A percentile compares a stretch with the other conserved stretches of the same genome.
These are phyloP conservation scores for Geococcyx californianus DNA, from an alignment of 2,113 vertebrate species.

Conservation along the genomic window DNA sequence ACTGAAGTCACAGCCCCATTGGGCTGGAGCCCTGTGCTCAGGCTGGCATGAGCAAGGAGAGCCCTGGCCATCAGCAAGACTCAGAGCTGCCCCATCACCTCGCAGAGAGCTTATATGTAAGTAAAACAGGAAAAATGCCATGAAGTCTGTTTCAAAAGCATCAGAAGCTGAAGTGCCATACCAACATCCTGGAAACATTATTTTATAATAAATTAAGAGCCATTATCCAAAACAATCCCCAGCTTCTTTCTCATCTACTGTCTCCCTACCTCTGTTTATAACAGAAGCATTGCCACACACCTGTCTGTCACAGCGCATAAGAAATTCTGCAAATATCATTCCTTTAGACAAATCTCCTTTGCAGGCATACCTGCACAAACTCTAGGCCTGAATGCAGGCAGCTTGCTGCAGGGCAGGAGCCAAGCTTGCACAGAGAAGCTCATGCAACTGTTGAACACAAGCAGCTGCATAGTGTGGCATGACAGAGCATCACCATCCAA, in stretches of 20 bases:
- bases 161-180: not conserved
- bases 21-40: not conserved
- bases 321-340: not conserved
- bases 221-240: not conserved
- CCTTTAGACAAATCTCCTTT: not conserved
- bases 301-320: not conserved
- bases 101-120: not conserved
- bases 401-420: not conserved
- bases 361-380: not conserved
- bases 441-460: fast-evolving
- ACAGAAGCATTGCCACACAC: not conserved
- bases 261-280: not conserved
- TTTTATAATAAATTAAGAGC: not conserved
- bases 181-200: not conserved
- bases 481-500: not conserved
- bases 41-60: not conserved
- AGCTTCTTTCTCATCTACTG: not conserved
- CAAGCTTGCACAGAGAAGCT: fast-evolving
- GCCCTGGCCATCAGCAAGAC: not conserved
- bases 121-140: not conserved
- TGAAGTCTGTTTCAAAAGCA: not conserved
- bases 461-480: fast-evolving
- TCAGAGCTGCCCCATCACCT: not conserved
- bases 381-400: not conserved
- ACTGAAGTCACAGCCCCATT: not conserved